These are phyloP conservation scores for Ara ararauna DNA, from an alignment of 2,797 vertebrate genomes.

Conservation along the genomic window DNA sequence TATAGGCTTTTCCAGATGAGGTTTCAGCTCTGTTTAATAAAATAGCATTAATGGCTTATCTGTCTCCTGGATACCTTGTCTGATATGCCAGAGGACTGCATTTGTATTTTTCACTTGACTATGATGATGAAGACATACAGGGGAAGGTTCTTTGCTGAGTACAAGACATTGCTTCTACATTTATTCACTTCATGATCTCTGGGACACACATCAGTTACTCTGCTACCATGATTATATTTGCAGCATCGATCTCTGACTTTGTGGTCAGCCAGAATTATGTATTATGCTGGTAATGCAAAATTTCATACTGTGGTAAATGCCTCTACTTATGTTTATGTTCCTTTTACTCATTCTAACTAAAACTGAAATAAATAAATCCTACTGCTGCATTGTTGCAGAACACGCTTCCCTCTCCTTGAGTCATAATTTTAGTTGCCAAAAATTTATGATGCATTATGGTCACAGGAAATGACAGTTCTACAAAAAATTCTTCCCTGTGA, in stretches of 20 bases:
- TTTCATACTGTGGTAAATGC: background rate
- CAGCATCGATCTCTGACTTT: background rate
- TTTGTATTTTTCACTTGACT: background rate
- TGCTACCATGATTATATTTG: background rate
- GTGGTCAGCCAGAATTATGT: background rate
- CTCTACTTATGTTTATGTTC: background rate
- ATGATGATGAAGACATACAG: background rate
- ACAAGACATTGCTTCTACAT: background rate
- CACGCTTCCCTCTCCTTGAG: background rate
- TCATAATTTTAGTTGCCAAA: background rate
- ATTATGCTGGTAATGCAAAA: background rate
- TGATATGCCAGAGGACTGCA: background rate
- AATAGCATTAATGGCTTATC: constrained; percentile 7
- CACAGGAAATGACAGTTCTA: background rate
- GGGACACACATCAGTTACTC: background rate
- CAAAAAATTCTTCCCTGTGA: background rate
- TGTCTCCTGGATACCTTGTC: background rate
- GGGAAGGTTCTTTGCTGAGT: background rate
- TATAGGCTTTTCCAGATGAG: background rate
- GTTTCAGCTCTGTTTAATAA: background rate
- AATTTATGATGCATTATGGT: background rate
- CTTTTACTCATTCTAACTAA: background rate
- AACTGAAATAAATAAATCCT: background rate
- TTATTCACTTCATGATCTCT: background rate
- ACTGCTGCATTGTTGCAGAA: background rate